These are phyloP conservation scores for Mobula birostris DNA, from an alignment of 2,113 vertebrate genomes.

Conservation along the genomic window DNA sequence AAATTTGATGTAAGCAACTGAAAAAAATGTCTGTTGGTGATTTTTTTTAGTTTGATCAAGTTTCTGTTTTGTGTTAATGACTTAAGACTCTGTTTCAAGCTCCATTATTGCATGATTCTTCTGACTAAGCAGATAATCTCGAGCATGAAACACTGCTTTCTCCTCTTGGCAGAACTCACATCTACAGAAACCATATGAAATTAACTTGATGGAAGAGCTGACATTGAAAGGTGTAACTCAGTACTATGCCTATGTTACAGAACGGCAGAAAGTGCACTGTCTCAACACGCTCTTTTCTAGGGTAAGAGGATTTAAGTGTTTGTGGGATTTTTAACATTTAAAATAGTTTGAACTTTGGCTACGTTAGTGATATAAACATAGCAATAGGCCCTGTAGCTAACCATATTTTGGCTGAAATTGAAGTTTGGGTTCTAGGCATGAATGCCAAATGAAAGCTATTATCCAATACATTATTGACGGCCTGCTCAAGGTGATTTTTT, in stretches of 20 bases:
- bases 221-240: slow-evolving; percentile 98
- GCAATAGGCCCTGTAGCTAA: no score
- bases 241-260: slow-evolving; percentile 98
- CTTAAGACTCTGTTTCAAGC: not conserved
- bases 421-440: not conserved
- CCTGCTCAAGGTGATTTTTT: not conserved
- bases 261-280: slow-evolving; percentile 98
- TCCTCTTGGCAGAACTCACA: slow-evolving; percentile 69
- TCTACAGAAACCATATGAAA: slow-evolving; percentile 97
- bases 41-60: not conserved
- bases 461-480: not conserved
- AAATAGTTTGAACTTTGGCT: not conserved
- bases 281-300: slow-evolving; percentile 97
- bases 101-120: not conserved
- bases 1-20: not conserved
- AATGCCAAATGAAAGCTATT: not conserved
- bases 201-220: slow-evolving; percentile 98
- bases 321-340: not conserved
- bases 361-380: no score
- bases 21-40: not conserved
- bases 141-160: not conserved
- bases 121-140: not conserved
- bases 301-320: slow-evolving; percentile 56
- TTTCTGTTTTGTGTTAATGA: not conserved
- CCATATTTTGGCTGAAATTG: not conserved